These are phyloP conservation scores for Aphaenogaster ashmeadi DNA, from an alignment of 1,140 invertebrate genomes.

Conservation along the genomic window DNA sequence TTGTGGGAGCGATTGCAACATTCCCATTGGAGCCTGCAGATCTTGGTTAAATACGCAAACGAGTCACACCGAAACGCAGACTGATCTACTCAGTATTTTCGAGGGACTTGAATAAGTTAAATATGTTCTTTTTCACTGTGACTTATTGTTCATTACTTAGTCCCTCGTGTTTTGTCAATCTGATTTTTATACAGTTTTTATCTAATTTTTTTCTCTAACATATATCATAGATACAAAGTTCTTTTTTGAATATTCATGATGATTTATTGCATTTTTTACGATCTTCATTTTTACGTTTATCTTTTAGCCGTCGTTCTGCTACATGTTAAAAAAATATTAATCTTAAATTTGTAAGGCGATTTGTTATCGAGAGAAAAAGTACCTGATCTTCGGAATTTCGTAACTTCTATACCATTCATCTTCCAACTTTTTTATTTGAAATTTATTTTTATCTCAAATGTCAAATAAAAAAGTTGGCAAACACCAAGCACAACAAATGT, in stretches of 20 bases:
- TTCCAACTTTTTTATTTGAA: constrained; percentile 32
- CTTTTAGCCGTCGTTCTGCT: neutral
- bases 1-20: constrained; percentile 75
- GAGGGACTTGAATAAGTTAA: constrained; percentile 80
- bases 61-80: constrained; percentile 87
- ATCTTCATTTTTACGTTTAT: neutral
- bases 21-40: constrained; percentile 72
- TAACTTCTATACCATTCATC: neutral
- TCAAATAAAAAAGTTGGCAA: constrained; percentile 21
- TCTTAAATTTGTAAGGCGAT: constrained; percentile 1
- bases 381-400: neutral
- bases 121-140: neutral
- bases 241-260: neutral
- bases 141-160: neutral
- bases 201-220: neutral
- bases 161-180: neutral
- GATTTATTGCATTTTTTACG: constrained; percentile 5
- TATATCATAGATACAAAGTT: neutral
- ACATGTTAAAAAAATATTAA: constrained; percentile 34
- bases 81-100: constrained; percentile 84
- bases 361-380: neutral
- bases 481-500: neutral
- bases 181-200: neutral
- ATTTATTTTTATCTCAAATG: neutral
- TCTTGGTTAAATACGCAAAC: constrained; percentile 82